Percentiles rank a stretch among this genome's conserved stretches.
These are phyloP conservation scores for Petrocephalus schoutedeni DNA, from an alignment of 2,797 vertebrate species.

Conservation along the genomic window DNA sequence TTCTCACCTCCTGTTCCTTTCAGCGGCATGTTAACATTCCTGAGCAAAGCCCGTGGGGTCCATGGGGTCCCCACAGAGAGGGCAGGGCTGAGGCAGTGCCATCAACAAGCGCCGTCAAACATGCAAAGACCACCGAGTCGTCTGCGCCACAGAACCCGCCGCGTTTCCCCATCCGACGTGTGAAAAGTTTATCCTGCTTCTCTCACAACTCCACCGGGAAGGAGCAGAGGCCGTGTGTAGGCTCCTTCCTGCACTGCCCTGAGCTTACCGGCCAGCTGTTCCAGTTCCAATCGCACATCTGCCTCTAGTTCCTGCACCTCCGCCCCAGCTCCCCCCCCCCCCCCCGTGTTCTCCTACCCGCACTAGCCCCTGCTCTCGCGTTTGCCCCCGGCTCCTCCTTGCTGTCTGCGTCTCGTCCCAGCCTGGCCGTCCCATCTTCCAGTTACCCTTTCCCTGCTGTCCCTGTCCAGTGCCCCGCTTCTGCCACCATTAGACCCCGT, in stretches of 20 bases:
- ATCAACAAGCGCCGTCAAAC: not conserved
- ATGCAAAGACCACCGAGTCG: not conserved
- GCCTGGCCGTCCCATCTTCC: not conserved
- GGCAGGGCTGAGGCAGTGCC: not conserved
- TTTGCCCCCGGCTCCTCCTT: not conserved
- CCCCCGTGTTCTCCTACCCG: not conserved
- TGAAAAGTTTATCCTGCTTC: not conserved
- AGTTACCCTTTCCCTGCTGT: not conserved
- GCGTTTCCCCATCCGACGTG: not conserved
- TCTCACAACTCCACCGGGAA: not conserved
- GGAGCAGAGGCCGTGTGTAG: not conserved
- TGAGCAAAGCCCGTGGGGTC: not conserved
- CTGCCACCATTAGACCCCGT: not conserved
- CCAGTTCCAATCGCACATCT: not conserved
- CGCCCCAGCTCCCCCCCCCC: not conserved
- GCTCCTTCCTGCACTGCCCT: not conserved
- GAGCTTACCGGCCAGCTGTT: not conserved
- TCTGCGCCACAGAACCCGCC: not conserved
- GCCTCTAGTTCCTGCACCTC: not conserved
- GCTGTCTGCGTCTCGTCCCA: not conserved
- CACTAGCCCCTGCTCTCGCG: not conserved
- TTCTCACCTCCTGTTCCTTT: not conserved
- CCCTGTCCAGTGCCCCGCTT: not conserved
- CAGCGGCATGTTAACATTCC: not conserved
- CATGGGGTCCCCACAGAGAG: not conserved